Evolutionary conservation across 2,888 invertebrate genomes (phyloP), one percentile per base, ranked within the genome.

Genomic region (Taphrorychus bicolor): DNA sequence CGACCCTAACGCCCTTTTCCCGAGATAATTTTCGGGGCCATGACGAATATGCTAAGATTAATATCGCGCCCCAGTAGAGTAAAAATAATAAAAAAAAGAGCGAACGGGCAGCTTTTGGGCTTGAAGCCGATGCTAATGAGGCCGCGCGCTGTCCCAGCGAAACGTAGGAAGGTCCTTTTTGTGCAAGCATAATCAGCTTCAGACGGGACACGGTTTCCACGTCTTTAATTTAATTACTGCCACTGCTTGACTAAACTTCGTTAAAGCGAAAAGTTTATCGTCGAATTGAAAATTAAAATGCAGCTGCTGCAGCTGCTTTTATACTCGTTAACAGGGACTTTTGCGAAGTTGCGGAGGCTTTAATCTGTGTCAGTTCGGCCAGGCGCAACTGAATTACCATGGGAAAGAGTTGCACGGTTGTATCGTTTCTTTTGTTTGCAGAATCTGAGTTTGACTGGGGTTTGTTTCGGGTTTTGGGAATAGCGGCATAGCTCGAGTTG

Each of bases 301-400:
- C 51, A 51, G 51, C 51, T 21, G 51, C 51, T 21, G 51, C 51
- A 51, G 22, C 51, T 51, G 51, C 51, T 51, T 51, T 51, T 51
- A 51, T 22, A 51, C 51, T 51, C 51, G 51, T 51, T 51, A 51
- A 21, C 51, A 51, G 51, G 51, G 51, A 51, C 19, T 51, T 51
- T 51, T 51, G 21, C 51, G 18, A 51, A 51, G 51, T 51, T 51
- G 21, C 21, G 51, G 19, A n/a, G 21, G 51, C 17, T 51, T 51
- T 51, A 51, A 51, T 51, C 19, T 22, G 51, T 51, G 51, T 51
- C 51, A 22, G 51, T 21, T 21, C 51, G 21, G 51, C 51, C 17
- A 51, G 51, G 51, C 51, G 22, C 22, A 21, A 51, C 51, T 51
- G 51, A 51, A 51, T 51, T 51, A 51, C 18, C 51, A 51, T 51